Evolutionary conservation across 2,113 vertebrate species (phyloP).

Genomic region (Paramormyrops kingsleyae): DNA sequence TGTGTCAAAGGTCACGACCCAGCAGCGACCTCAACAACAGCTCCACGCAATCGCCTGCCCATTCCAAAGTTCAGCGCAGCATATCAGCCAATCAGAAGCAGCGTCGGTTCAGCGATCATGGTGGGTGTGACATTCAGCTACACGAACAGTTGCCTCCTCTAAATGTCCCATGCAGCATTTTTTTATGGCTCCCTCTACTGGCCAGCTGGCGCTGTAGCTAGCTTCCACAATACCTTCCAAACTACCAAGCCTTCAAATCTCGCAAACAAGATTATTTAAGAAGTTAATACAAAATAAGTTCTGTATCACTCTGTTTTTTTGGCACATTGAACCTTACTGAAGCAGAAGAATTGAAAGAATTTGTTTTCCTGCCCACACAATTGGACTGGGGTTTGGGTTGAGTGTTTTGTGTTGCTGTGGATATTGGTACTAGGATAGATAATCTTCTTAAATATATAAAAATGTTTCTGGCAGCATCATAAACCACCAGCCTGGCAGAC

Average conservation of each 20-base stretch:
- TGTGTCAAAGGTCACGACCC: conserved; percentile 84
- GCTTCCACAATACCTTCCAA: not conserved
- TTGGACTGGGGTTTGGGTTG: not conserved
- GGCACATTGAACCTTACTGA: not conserved
- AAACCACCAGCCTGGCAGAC: not conserved
- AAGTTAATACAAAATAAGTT: not conserved
- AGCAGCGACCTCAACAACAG: conserved; percentile 96
- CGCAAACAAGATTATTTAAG: not conserved
- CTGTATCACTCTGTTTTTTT: not conserved
- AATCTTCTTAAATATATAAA: not conserved
- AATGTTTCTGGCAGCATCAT: not conserved
- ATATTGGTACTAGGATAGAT: not conserved
- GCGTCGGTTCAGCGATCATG: conserved; percentile 94
- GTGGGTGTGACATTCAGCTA: conserved; percentile 69
- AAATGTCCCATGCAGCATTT: conserved; percentile 53
- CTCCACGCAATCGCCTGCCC: conserved; percentile 85
- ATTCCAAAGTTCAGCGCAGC: conserved; percentile 94
- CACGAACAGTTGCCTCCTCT: conserved; percentile 52
- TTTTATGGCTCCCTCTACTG: conserved; percentile 48
- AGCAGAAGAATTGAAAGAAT: not conserved
- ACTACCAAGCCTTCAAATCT: not conserved
- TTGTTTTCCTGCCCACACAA: not conserved
- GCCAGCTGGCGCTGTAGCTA: conserved; percentile 43
- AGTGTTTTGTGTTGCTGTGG: not conserved
- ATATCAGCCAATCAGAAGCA: conserved; percentile 97